Percentiles rank a stretch among this genome's conserved stretches.
phyloP scores from a whole-genome alignment of 2,888 invertebrate genomes.

The Eutolmus rufibarbis region DNA sequence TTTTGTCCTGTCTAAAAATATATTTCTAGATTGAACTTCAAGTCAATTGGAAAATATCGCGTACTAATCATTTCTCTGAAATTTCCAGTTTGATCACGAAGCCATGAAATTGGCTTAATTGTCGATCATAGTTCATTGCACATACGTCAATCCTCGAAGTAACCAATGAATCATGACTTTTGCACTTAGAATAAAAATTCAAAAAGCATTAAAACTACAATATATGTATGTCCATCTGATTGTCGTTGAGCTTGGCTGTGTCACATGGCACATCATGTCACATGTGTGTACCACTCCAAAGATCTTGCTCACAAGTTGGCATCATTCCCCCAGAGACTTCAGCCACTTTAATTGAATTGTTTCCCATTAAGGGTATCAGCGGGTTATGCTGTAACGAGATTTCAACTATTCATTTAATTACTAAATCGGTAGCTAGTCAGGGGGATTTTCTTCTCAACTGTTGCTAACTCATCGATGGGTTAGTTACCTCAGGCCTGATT shows the following conservation, averaged over 20 bases:
- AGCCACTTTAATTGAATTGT: neutral
- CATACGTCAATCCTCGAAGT: neutral
- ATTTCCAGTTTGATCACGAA: neutral
- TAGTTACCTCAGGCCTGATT: neutral
- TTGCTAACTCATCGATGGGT: neutral
- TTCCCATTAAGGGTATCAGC: neutral
- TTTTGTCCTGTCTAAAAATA: neutral
- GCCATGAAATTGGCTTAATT: neutral
- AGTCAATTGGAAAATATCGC: neutral
- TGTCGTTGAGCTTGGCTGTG: neutral
- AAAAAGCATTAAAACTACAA: neutral
- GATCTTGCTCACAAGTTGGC: neutral
- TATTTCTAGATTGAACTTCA: neutral
- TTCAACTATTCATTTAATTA: neutral
- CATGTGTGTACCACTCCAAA: neutral
- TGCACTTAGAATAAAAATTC: neutral
- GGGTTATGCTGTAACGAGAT: neutral
- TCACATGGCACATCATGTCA: neutral
- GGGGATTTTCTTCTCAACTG: neutral
- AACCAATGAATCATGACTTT: neutral
- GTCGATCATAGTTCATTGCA: neutral
- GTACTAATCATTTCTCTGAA: neutral
- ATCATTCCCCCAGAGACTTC: neutral
- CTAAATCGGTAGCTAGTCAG: neutral
- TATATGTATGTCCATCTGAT: neutral